phyloP scores from a whole-genome alignment of 2,113 vertebrate species.

The Caloenas nicobarica region DNA sequence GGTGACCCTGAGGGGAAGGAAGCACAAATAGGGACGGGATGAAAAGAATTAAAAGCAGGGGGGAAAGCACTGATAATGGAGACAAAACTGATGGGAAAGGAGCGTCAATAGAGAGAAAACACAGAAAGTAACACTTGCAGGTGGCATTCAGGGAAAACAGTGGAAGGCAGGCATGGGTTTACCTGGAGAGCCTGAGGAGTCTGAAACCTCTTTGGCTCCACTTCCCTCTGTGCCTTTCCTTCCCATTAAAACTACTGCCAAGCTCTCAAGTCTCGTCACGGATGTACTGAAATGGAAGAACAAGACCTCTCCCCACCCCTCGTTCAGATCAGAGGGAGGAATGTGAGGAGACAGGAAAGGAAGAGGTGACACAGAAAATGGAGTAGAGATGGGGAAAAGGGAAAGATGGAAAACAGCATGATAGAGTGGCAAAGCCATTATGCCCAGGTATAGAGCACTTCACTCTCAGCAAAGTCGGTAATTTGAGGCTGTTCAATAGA shows the following conservation, averaged over 20 bases:
- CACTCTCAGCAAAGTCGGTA: neutral
- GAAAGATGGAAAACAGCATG: neutral
- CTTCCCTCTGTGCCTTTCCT: neutral
- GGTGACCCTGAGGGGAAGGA: neutral
- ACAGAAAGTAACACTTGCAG: neutral
- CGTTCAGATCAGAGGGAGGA: neutral
- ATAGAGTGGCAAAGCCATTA: neutral
- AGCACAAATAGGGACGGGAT: neutral
- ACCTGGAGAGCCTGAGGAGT: neutral
- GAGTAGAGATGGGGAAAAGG: constrained; percentile 18
- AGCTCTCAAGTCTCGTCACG: neutral
- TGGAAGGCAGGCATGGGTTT: constrained; percentile 13
- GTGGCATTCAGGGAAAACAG: neutral
- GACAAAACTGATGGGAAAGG: neutral
- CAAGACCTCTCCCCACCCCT: neutral
- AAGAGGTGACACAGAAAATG: constrained; percentile 24
- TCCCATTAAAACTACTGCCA: neutral
- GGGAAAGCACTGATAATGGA: neutral
- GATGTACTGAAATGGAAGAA: neutral
- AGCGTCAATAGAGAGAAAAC: neutral
- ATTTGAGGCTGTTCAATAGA: neutral
- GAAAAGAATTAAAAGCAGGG: neutral
- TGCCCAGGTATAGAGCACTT: neutral
- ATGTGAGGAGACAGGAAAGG: neutral
- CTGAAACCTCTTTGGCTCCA: neutral